These are phyloP conservation scores for Calliopum simillimum DNA, from an alignment of 2,888 invertebrate genomes.

Conservation along the genomic window DNA sequence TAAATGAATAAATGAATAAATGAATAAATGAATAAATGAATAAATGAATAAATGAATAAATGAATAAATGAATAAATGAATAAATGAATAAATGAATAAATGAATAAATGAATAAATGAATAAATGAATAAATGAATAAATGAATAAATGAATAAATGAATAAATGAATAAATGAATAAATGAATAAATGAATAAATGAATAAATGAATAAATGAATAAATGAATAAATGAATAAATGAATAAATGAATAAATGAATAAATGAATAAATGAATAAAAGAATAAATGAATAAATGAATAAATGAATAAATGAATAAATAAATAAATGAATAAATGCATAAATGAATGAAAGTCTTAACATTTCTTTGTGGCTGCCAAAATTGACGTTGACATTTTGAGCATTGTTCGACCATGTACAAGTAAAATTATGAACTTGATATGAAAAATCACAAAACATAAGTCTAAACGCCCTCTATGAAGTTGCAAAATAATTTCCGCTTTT, in stretches of 20 bases:
- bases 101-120: constrained; percentile 15
- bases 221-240: constrained; percentile 15
- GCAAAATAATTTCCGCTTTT: constrained; percentile 2
- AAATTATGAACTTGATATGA: too few relatives aligned
- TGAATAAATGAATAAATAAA: too few relatives aligned
- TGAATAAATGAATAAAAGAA: constrained; percentile 15
- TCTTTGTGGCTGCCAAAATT: too few relatives aligned
- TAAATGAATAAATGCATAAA: too few relatives aligned
- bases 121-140: constrained; percentile 15
- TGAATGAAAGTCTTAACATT: too few relatives aligned
- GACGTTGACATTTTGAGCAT: too few relatives aligned
- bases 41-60: constrained; percentile 11
- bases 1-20: constrained; percentile 2
- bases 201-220: constrained; percentile 15
- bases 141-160: constrained; percentile 15
- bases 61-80: constrained; percentile 15
- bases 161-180: constrained; percentile 15
- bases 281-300: constrained; percentile 15
- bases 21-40: constrained; percentile 13
- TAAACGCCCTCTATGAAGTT: too few relatives aligned
- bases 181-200: constrained; percentile 15
- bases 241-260: constrained; percentile 15
- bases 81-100: constrained; percentile 15
- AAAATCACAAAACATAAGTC: too few relatives aligned
- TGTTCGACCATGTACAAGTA: too few relatives aligned